phyloP scores from a whole-genome alignment of 2,888 invertebrate species.

The Diabrotica balteata region DNA sequence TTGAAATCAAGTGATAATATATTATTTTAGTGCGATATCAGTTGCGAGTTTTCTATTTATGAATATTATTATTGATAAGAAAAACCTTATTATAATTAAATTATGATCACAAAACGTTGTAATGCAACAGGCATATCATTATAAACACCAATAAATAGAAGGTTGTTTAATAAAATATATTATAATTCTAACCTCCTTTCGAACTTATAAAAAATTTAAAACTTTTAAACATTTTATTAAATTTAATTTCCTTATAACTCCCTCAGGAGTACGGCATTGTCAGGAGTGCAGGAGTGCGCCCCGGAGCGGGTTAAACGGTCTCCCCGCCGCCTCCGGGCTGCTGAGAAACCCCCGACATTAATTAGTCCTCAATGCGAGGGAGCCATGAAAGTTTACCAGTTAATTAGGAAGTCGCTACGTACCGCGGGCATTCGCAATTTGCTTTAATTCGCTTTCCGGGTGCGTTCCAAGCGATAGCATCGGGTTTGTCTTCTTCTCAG shows the following conservation, averaged over 20 bases:
- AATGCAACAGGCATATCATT: too few relatives aligned
- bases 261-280: slow-evolving; percentile 4
- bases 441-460: slow-evolving; percentile 48
- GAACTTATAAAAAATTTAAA: too few relatives aligned
- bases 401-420: slow-evolving; percentile 60
- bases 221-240: too few relatives aligned
- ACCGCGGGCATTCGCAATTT: slow-evolving; percentile 54
- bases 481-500: slow-evolving; percentile 20
- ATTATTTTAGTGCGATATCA: too few relatives aligned
- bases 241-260: neutral
- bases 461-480: slow-evolving; percentile 22
- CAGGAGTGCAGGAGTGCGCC: slow-evolving; percentile 31
- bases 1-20: too few relatives aligned
- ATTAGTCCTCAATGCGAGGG: slow-evolving; percentile 61
- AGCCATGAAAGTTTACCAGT: slow-evolving; percentile 63
- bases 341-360: slow-evolving; percentile 54
- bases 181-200: too few relatives aligned
- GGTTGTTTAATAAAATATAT: too few relatives aligned
- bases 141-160: too few relatives aligned
- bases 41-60: too few relatives aligned
- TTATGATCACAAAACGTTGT: too few relatives aligned
- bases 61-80: too few relatives aligned
- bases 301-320: slow-evolving; percentile 47
- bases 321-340: slow-evolving; percentile 28
- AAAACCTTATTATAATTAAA: too few relatives aligned